Evolutionary conservation across 2,888 invertebrate species (phyloP), one percentile per base, ranked within the genome.

Genomic region (Chironomus riparius): DNA sequence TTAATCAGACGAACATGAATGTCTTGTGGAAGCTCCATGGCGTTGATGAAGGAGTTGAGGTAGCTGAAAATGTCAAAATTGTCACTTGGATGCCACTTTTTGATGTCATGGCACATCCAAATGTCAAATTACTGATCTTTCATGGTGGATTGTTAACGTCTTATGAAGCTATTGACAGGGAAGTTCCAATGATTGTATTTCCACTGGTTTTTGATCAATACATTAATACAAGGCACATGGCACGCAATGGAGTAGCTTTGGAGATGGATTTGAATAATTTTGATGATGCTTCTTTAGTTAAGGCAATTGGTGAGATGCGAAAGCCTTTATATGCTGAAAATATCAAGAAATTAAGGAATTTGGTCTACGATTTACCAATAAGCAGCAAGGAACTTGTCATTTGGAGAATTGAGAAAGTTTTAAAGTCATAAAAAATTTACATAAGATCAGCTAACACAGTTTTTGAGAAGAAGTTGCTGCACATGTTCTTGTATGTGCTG

Each of bases 131-230:
- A 1, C 86, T 86, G 74, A 83, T 86, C 62, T 85, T 84, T 0
- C 86, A 86, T 81, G 85, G 85, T 68, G 86, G 86, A 2, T 78
- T 85, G 2, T 85, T 85, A 72, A 85, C 85, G 0, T 81, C 83
- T 0, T 84, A 85, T 21, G 86, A 86, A 78, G 82, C 85, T 1
- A 81, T 85, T 12, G 80, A 80, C 21, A 82, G 83, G 3, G 82
- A 81, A 61, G 83, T 85, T 1, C 85, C 85, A 2, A 73, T 73
- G 72, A 61, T 73, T 38, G 72, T 56, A 2, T 28, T 73, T 62
- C 72, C 72, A 21, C 13, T 73, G 1, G 21, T 4, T 13, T 65
- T 21, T 24, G 65, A 65, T 21, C 65, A 65, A 10, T 10, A 7
- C 21, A 21, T 21, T 0, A 65, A 65, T 10, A 22, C 65, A 65